Evolutionary conservation across 2,113 vertebrate genomes (phyloP).

Genomic region (Anoplopoma fimbria): DNA sequence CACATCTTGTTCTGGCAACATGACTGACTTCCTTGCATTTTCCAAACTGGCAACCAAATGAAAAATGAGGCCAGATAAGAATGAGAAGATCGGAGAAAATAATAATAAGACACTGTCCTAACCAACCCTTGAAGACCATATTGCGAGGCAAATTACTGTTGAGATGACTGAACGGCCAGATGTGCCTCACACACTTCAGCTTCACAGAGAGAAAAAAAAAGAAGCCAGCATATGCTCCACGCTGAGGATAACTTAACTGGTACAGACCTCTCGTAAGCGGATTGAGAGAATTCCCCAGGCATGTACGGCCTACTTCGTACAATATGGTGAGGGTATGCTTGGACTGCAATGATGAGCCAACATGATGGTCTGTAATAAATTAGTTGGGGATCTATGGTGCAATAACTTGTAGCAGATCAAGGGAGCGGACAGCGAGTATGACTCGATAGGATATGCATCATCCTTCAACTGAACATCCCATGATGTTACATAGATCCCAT

Average conservation of each 20-base stretch:
- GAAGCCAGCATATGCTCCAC: conserved; percentile 57
- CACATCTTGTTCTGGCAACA: conserved; percentile 4
- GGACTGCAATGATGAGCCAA: conserved; percentile 52
- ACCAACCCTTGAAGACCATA: conserved; percentile 53
- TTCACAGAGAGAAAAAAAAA: conserved; percentile 30
- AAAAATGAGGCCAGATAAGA: conserved; percentile 37
- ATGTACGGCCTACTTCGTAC: conserved; percentile 50
- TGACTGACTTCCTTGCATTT: neutral
- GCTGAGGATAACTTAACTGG: conserved; percentile 58
- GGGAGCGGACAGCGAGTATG: conserved; percentile 3
- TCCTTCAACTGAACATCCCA: conserved; percentile 19
- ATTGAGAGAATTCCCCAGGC: conserved; percentile 65
- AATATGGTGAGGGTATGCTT: conserved; percentile 61
- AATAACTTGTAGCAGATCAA: conserved; percentile 50
- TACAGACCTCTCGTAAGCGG: conserved; percentile 58
- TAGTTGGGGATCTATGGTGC: conserved; percentile 47
- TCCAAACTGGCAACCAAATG: neutral
- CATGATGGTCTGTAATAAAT: conserved; percentile 59
- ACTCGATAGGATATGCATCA: conserved; percentile 47
- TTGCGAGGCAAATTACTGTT: conserved; percentile 62
- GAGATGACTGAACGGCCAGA: conserved; percentile 64
- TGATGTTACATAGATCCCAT: conserved; percentile 27
- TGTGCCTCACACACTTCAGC: conserved; percentile 62
- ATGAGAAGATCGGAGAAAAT: conserved; percentile 33
- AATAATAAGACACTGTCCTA: conserved; percentile 42